Percentiles rank a stretch among this genome's conserved stretches.
phyloP scores from a whole-genome alignment of 2,113 vertebrate genomes.

The Cephalopholis sonnerati region DNA sequence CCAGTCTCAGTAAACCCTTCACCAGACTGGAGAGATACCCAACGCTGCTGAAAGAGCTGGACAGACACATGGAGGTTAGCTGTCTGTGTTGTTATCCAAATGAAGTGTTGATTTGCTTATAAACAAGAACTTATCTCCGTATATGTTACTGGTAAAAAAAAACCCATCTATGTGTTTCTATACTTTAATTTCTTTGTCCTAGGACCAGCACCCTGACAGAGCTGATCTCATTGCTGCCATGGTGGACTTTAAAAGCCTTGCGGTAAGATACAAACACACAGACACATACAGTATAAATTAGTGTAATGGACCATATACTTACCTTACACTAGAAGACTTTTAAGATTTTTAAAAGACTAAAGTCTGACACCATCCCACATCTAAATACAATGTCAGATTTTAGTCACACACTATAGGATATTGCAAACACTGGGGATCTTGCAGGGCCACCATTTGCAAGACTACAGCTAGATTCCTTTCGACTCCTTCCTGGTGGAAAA shows the following conservation, averaged over 20 bases:
- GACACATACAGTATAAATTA: neutral
- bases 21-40: slow-evolving; percentile 97
- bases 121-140: too few relatives aligned
- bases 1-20: slow-evolving; percentile 96
- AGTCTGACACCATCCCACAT: too few relatives aligned
- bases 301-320: neutral
- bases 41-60: slow-evolving; percentile 95
- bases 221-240: slow-evolving; percentile 93
- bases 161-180: neutral
- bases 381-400: too few relatives aligned
- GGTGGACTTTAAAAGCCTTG: slow-evolving; percentile 92
- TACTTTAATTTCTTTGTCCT: neutral
- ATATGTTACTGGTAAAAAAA: too few relatives aligned
- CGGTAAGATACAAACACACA: slow-evolving; percentile 83
- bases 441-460: too few relatives aligned
- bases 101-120: too few relatives aligned
- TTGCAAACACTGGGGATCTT: too few relatives aligned
- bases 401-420: too few relatives aligned
- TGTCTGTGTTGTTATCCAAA: neutral
- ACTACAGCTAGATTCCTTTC: too few relatives aligned
- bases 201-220: slow-evolving; percentile 95
- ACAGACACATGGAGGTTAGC: slow-evolving; percentile 96
- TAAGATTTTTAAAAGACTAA: too few relatives aligned
- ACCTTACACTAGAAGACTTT: too few relatives aligned
- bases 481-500: too few relatives aligned